phyloP scores from a whole-genome alignment of 2,113 vertebrate genomes.

The Ginglymostoma cirratum region DNA sequence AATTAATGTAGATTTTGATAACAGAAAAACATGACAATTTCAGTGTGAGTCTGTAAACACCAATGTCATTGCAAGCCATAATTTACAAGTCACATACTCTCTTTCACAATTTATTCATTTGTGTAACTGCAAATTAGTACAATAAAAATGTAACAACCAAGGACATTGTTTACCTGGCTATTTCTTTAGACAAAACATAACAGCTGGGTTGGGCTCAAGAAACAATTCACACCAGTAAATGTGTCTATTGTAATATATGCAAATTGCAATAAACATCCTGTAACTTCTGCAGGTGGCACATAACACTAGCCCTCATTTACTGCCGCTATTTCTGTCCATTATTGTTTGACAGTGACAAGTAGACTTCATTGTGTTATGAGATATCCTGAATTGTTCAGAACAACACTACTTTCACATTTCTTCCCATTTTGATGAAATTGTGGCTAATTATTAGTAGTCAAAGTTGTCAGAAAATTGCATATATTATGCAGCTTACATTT shows the following conservation, averaged over 20 bases:
- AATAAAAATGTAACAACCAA: neutral
- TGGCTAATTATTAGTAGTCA: conserved; percentile 2
- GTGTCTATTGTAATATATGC: neutral
- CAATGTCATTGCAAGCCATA: conserved; percentile 13
- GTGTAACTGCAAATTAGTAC: neutral
- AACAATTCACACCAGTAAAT: neutral
- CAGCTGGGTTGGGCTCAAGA: neutral
- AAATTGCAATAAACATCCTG: neutral
- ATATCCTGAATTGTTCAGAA: neutral
- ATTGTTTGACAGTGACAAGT: neutral
- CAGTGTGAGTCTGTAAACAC: neutral
- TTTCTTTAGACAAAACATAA: neutral
- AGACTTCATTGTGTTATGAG: neutral
- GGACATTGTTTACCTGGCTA: neutral
- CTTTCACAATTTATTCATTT: neutral
- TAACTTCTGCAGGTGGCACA: neutral
- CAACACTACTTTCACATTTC: neutral
- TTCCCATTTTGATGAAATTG: neutral
- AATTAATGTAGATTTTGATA: neutral
- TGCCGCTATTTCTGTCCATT: neutral
- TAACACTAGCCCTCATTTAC: neutral
- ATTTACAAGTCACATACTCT: neutral
- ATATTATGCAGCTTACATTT: neutral
- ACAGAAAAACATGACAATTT: conserved; percentile 29
- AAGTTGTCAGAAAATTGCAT: neutral